A percentile compares a stretch with the other conserved stretches of the same genome.
These are phyloP conservation scores for Pollenia angustigena DNA, from an alignment of 2,888 invertebrate species.

Conservation along the genomic window DNA sequence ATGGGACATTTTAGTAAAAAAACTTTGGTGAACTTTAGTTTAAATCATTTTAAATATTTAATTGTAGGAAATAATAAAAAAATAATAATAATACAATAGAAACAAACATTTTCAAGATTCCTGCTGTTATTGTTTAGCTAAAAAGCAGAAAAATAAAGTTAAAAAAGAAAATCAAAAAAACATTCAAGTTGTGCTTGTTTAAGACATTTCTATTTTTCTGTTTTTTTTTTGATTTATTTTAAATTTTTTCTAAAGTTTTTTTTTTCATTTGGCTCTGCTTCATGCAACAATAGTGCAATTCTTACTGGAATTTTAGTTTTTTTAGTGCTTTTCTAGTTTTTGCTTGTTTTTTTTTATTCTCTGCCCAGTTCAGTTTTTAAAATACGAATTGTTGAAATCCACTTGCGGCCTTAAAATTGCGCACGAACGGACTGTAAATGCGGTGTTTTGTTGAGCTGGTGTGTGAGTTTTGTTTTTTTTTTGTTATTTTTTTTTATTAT, in stretches of 20 bases:
- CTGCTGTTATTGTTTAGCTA: background rate
- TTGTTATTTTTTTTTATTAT: conserved; percentile 16
- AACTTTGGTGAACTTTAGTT: conserved; percentile 20
- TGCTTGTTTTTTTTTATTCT: conserved; percentile 10
- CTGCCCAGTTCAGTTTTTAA: background rate
- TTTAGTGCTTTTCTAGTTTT: background rate
- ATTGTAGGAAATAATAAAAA: conserved; percentile 26
- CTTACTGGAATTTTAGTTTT: conserved; percentile 39
- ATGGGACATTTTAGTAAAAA: conserved; percentile 39
- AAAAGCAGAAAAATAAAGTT: conserved; percentile 4
- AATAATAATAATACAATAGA: background rate
- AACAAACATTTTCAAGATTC: conserved; percentile 28
- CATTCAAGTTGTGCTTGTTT: conserved; percentile 30
- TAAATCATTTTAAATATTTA: background rate
- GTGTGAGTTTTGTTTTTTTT: conserved; percentile 12
- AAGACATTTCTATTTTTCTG: conserved; percentile 26
- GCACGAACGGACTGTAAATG: conserved; percentile 68
- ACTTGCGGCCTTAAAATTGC: conserved; percentile 67
- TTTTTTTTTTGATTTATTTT: background rate
- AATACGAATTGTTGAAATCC: conserved; percentile 60
- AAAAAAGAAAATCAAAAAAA: background rate
- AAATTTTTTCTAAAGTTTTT: background rate
- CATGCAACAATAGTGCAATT: conserved; percentile 55
- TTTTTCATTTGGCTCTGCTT: conserved; percentile 11
- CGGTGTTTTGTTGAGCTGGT: conserved; percentile 52